Conservation (phyloP, 2,113 vertebrate species). For the Psittacula cyanocephala region DNA sequence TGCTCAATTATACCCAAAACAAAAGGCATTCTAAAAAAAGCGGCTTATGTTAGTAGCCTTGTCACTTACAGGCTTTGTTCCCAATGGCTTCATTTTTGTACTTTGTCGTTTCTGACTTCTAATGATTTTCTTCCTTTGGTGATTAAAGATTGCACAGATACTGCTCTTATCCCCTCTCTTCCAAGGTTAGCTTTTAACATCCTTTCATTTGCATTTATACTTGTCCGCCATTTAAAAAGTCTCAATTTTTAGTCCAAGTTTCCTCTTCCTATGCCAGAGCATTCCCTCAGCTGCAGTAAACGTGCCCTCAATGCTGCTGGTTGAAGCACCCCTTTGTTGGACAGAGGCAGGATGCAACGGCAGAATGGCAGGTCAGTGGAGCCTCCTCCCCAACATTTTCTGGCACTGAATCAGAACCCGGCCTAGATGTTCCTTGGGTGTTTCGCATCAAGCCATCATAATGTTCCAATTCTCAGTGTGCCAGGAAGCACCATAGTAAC, state of each 20-base stretch:
- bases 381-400: accelerated
- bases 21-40: constrained; percentile 51
- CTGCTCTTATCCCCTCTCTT: neutral
- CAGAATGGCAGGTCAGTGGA: accelerated
- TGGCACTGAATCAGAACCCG: neutral
- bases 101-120: constrained; percentile 9
- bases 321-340: neutral
- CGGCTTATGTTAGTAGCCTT: constrained; percentile 4
- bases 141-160: neutral
- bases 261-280: neutral
- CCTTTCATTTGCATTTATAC: neutral
- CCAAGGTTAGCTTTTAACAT: neutral
- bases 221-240: neutral
- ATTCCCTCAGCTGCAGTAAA: neutral
- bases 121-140: neutral
- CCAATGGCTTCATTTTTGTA: neutral
- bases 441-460: neutral
- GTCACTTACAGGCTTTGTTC: neutral
- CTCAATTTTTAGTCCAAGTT: neutral
- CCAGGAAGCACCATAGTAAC: neutral
- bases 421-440: neutral
- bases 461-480: neutral
- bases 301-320: neutral
- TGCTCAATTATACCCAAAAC: constrained; percentile 28
- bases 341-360: neutral